Base-by-base conservation (phyloP, 1,140 invertebrate species). In the Bombus balteatus region DNA sequence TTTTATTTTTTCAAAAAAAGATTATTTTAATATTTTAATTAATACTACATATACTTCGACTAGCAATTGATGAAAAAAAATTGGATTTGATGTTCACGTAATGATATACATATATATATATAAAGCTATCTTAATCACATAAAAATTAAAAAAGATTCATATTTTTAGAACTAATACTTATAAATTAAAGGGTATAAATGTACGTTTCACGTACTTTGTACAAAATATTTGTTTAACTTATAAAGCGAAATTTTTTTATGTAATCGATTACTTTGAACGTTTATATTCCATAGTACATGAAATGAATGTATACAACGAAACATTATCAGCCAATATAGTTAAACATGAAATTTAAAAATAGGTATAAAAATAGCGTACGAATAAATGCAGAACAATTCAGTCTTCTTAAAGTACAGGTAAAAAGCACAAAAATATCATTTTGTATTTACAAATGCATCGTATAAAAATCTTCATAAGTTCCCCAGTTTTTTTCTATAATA, bases 361-460 rank as follows among this genome's bases (percentile, higher is more conserved):
- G 6, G 4, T 13, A 28, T 39, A 79, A 75, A 34, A 53, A 39
- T 39, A 80, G 18, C 28, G 2, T 37, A 62, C 18, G 18, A 84
- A 53, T 80, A 76, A 57, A 37, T 88, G 79, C 74, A 53, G 22
- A 77, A 9, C 18, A 34, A 43, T 78, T 84, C 82, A 84, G 82
- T 79, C 82, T 84, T 77, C 12, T 62, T 77, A 18, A 53, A 59
- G 10, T 72, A n/a, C 28, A 43, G 3, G 18, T 84, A 34, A 47
- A 25, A 62, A 71, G n/a, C 78, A 59, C 43, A 4, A 79, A 68
- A 70, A 34, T 71, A 71, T 83, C 32, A 53, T 53, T 37, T 41
- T 15, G 18, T 83, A 83, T 83, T 76, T 77, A 78, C 65, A 70
- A 28, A 37, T 34, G 10, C 39, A 25, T 34, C 32, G 25, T 41